These are phyloP conservation scores for Euwallacea fornicatus DNA, from an alignment of 1,140 invertebrate genomes.

Conservation along the genomic window DNA sequence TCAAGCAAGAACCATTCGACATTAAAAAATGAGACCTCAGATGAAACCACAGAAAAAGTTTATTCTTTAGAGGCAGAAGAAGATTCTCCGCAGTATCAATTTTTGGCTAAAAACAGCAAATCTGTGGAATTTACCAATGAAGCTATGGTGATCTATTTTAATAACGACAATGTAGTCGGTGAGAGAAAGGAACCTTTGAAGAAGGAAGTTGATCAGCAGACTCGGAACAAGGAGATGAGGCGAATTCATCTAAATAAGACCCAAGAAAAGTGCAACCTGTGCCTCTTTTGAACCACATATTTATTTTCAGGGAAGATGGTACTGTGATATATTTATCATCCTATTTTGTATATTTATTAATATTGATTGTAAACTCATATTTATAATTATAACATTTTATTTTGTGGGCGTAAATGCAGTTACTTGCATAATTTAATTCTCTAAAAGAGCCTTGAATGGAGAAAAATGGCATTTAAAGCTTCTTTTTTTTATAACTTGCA, in stretches of 20 bases:
- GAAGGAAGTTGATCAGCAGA: conserved; percentile 49
- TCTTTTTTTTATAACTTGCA: no score
- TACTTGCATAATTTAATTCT: no score
- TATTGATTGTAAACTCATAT: no score
- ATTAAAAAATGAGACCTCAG: background rate
- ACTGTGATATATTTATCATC: no score
- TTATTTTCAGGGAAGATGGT: no score
- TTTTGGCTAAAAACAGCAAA: conserved; percentile 44
- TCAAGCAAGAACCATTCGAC: conserved; percentile 15
- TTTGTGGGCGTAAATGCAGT: no score
- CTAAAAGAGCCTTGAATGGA: no score
- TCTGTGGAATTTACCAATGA: conserved; percentile 49
- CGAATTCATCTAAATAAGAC: conserved; percentile 43
- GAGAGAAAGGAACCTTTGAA: conserved; percentile 49
- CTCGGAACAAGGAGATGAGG: conserved; percentile 50
- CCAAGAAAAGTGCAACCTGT: conserved; percentile 44
- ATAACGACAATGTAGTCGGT: conserved; percentile 45
- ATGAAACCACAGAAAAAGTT: conserved; percentile 17
- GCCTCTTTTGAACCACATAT: conserved; percentile 37
- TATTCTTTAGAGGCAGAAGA: conserved; percentile 36
- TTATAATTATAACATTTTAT: no score
- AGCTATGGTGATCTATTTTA: conserved; percentile 49
- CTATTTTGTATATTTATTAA: no score
- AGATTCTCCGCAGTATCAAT: conserved; percentile 37
- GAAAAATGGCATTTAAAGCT: no score